A percentile compares a stretch with the other conserved stretches of the same genome.
Evolutionary conservation across 1,140 invertebrate species (phyloP).

Genomic region (Glossosoma conforme): DNA sequence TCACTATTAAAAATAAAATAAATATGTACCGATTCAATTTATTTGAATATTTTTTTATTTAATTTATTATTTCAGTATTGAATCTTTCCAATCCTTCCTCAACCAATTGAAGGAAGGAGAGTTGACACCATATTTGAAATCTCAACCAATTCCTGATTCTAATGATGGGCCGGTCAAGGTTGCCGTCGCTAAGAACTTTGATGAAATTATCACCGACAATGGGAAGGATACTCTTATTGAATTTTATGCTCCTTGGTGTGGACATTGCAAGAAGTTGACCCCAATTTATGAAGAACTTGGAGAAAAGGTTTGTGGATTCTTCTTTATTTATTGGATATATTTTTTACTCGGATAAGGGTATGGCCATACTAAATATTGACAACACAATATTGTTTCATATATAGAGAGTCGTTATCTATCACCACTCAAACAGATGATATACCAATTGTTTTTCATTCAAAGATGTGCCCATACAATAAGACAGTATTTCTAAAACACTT

Average conservation of each 20-base stretch:
- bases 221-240: slow-evolving; percentile 93
- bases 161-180: slow-evolving; percentile 84
- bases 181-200: slow-evolving; percentile 95
- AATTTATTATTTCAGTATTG: slow-evolving; percentile 58
- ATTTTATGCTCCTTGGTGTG: slow-evolving; percentile 99
- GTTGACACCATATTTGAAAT: slow-evolving; percentile 92
- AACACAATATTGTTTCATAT: no score
- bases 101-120: slow-evolving; percentile 78
- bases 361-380: no score
- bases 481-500: no score
- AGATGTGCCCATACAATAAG: no score
- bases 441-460: no score
- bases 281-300: slow-evolving; percentile 94
- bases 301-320: slow-evolving; percentile 68
- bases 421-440: no score
- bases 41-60: neutral
- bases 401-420: no score
- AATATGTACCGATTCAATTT: neutral
- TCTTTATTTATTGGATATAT: no score
- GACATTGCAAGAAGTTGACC: slow-evolving; percentile 94
- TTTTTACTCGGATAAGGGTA: no score
- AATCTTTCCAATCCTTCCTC: slow-evolving; percentile 84
- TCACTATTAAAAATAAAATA: neutral
- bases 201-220: slow-evolving; percentile 88
- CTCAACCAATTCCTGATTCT: slow-evolving; percentile 84